Base-by-base conservation (phyloP, 2,797 vertebrate species). In the Cyclura pinguis region DNA sequence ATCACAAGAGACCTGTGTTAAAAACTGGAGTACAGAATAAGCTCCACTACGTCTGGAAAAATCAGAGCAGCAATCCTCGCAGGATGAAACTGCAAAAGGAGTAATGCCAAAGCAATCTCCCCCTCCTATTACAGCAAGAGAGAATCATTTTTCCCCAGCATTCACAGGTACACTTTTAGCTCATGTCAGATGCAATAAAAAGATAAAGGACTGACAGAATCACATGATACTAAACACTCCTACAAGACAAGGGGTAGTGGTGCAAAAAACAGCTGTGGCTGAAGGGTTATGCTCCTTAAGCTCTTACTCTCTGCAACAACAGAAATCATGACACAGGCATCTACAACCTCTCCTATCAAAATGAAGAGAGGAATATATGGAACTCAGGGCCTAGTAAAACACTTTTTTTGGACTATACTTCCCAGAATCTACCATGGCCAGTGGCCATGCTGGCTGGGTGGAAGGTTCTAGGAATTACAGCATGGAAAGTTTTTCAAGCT, bases 31-130 rank as follows among this genome's bases (percentile, higher is more conserved):
- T 64, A 47, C 7, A 83, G 42, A 67, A 76, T 77, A 59, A 16
- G 55, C 57, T 90, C 80, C 14, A 91, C 27, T 29, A 55, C n/a
- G 4, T 67, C 59, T 69, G 18, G 59, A 84, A 78, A 87, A 87
- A 38, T 50, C 67, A 42, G 20, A 35, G 13, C 35, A 57, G 83
- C 52, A 55, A 27, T 20, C 32, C 13, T 80, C 67, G 38, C 12
- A 8, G 69, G 5, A 16, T 38, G 47, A 24, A 82, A 29, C 42
- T 77, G 32, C 12, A 69, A 69, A 42, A 77, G 47, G 80, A 38
- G 6, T 64, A 47, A 22, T 64, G 85, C n/a, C 80, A 64, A 55
- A 42, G 29, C 2, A 2, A 6, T 50, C 8, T 50, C 8, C 76
- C 13, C 64, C 12, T 57, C 38, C 29, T 47, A 50, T 5, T 59